These are phyloP conservation scores for Anguilla rostrata DNA, from an alignment of 2,113 vertebrate genomes.

Conservation along the genomic window DNA sequence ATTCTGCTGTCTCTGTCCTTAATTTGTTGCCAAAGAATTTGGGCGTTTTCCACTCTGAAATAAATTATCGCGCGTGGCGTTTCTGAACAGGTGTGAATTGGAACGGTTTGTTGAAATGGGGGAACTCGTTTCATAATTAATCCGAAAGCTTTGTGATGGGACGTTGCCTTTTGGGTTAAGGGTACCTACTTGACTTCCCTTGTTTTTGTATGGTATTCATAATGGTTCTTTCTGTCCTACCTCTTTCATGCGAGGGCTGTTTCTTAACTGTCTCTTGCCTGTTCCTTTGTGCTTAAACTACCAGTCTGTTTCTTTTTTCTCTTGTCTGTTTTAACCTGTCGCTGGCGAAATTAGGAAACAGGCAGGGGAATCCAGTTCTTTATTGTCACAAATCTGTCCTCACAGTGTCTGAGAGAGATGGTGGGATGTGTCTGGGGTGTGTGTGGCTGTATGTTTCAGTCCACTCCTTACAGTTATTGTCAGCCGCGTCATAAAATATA, in stretches of 20 bases:
- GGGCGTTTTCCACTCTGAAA: not conserved
- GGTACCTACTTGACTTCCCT: not conserved
- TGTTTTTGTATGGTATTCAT: not conserved
- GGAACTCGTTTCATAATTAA: not conserved
- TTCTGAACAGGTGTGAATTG: not conserved
- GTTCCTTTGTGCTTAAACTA: not conserved
- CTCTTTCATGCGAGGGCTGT: not conserved
- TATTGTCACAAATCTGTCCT: not conserved
- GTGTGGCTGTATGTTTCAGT: not conserved
- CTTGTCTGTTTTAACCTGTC: not conserved
- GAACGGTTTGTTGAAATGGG: not conserved
- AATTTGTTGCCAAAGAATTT: not conserved
- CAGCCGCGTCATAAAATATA: not conserved
- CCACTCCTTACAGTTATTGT: not conserved
- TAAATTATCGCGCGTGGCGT: not conserved
- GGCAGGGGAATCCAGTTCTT: not conserved
- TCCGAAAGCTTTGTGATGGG: not conserved
- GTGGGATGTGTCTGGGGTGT: not conserved
- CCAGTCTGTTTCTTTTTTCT: not conserved
- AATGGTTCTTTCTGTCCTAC: not conserved
- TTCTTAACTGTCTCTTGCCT: not conserved
- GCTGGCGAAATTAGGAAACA: not conserved
- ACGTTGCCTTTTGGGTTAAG: not conserved
- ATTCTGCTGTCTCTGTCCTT: not conserved
- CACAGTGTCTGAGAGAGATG: not conserved